A percentile compares a stretch with the other conserved stretches of the same genome.
These are phyloP conservation scores for Lasaia peninsularis DNA, from an alignment of 1,140 invertebrate species.

Conservation along the genomic window DNA sequence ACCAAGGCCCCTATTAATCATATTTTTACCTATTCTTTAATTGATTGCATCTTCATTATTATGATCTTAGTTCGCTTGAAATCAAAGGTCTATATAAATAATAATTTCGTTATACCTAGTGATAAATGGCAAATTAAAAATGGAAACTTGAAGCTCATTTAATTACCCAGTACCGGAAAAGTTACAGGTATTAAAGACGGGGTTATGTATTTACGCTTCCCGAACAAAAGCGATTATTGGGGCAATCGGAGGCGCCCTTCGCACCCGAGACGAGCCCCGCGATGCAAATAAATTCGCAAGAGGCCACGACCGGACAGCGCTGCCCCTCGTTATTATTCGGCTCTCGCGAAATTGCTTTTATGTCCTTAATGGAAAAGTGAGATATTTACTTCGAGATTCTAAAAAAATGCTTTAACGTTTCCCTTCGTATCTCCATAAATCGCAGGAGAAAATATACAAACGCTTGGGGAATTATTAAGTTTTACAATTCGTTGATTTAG, in stretches of 20 bases:
- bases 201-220: conserved; percentile 14
- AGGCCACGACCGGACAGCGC: conserved; percentile 63
- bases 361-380: conserved; percentile 75
- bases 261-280: conserved; percentile 54
- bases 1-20: no score
- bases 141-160: no score
- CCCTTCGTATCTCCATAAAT: conserved; percentile 45
- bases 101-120: no score
- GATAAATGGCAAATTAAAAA: no score
- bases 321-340: conserved; percentile 74
- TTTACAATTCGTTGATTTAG: not conserved
- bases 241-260: conserved; percentile 61
- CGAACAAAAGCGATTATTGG: conserved; percentile 69
- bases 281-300: conserved; percentile 72
- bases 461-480: conserved; percentile 7
- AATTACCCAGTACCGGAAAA: no score
- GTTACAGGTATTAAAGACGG: no score
- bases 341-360: conserved; percentile 74
- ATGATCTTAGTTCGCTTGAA: no score
- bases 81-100: no score
- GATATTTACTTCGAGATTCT: conserved; percentile 71
- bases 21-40: no score
- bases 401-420: conserved; percentile 61
- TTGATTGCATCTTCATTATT: no score
- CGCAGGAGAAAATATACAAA: conserved; percentile 38